Evolutionary conservation across 2,888 invertebrate genomes (phyloP).

Genomic region (Drosophila lacicola): DNA sequence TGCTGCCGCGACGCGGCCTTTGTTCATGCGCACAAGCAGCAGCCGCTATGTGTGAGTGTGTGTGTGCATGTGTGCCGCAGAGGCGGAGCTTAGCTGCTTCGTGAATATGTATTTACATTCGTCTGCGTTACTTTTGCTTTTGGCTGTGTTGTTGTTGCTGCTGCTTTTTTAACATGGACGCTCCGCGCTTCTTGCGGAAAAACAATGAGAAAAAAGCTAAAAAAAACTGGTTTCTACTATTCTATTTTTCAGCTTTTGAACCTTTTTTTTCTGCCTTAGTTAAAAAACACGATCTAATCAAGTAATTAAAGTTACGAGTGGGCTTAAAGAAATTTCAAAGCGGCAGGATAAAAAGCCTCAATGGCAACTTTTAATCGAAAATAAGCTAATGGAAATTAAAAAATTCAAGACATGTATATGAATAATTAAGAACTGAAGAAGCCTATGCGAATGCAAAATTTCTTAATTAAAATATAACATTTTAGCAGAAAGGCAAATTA

Average conservation of each 20-base stretch:
- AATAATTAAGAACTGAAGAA: neutral
- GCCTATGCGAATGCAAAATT: neutral
- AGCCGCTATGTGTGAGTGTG: neutral
- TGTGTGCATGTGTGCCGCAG: constrained; percentile 16
- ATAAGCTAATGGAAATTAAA: constrained; percentile 7
- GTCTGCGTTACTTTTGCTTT: constrained; percentile 50
- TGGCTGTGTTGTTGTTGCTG: constrained; percentile 23
- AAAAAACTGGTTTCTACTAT: constrained; percentile 55
- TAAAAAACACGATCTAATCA: constrained; percentile 52
- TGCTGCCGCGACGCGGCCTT: constrained; percentile 44
- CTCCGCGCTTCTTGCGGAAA: constrained; percentile 26
- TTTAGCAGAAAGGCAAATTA: too few relatives aligned
- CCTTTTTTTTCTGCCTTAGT: constrained; percentile 7
- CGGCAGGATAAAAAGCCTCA: constrained; percentile 20
- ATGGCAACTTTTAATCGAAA: constrained; percentile 51
- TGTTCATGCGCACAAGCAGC: constrained; percentile 54
- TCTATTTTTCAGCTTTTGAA: constrained; percentile 47
- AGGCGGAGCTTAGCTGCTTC: constrained; percentile 47
- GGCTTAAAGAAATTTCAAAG: constrained; percentile 20
- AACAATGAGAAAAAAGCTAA: constrained; percentile 19
- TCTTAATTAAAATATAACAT: neutral
- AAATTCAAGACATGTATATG: neutral
- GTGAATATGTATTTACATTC: constrained; percentile 37
- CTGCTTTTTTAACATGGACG: constrained; percentile 56
- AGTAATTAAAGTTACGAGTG: constrained; percentile 56